Evolutionary conservation across 2,113 vertebrate genomes (phyloP).

Genomic region (Amia ocellicauda): DNA sequence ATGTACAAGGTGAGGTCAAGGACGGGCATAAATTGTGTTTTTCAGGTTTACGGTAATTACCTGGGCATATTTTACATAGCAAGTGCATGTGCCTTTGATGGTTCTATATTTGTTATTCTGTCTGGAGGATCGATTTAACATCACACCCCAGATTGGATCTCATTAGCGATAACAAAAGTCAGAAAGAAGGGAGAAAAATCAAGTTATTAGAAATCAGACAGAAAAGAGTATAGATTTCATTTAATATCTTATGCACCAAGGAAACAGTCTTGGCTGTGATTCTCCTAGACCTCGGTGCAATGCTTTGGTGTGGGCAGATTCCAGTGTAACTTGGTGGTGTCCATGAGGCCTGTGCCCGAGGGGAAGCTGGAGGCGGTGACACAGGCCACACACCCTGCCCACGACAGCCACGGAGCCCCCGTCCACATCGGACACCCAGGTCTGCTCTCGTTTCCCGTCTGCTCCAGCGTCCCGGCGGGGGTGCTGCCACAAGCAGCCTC

Average conservation of each 20-base stretch:
- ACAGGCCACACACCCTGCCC: slow-evolving; percentile 44
- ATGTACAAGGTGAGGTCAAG: slow-evolving; percentile 57
- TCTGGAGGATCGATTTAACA: too few species aligned
- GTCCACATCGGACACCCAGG: slow-evolving; percentile 77
- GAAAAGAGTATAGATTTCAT: too few species aligned
- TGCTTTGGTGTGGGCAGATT: slow-evolving; percentile 62
- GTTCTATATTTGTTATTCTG: too few species aligned
- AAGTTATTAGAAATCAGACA: too few species aligned
- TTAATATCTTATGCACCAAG: too few species aligned
- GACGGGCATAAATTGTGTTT: too few species aligned
- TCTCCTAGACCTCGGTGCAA: slow-evolving; percentile 64
- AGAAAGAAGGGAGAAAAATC: too few species aligned
- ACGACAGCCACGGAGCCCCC: slow-evolving; percentile 66
- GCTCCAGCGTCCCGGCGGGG: neutral
- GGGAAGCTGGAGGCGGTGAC: slow-evolving; percentile 55
- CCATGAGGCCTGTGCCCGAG: slow-evolving; percentile 74
- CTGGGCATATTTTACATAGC: too few species aligned
- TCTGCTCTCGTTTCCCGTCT: slow-evolving; percentile 40
- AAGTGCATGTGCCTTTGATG: too few species aligned
- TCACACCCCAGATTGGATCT: too few species aligned
- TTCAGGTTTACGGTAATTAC: neutral
- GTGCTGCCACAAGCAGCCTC: neutral
- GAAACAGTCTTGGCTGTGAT: too few species aligned
- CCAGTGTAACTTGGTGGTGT: slow-evolving; percentile 79
- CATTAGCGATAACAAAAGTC: too few species aligned